Conservation (phyloP, 2,888 invertebrate genomes). For the Arenicola marina region DNA sequence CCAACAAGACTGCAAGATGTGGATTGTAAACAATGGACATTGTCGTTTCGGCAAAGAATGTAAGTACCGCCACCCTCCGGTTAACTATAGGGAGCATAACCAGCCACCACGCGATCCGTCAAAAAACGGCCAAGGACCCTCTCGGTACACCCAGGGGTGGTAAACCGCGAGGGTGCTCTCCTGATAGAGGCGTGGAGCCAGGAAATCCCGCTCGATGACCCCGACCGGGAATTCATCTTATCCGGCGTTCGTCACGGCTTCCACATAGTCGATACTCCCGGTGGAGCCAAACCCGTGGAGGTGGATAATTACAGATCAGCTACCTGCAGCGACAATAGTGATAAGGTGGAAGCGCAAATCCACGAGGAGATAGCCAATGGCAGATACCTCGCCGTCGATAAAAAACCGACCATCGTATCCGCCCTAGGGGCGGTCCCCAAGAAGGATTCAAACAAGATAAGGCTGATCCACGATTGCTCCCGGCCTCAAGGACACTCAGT, state of each 20-base stretch:
- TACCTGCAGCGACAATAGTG: neutral
- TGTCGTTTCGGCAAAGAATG: neutral
- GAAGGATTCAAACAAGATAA: neutral
- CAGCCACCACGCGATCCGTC: no score
- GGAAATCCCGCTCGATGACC: neutral
- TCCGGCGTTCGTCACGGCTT: neutral
- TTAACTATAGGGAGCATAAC: no score
- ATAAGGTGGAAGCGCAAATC: neutral
- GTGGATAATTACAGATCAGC: slow-evolving; percentile 3
- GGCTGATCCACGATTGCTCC: neutral
- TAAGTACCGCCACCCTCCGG: neutral
- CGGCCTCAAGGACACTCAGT: neutral
- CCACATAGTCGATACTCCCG: neutral
- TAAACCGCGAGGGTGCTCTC: neutral
- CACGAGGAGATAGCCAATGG: neutral
- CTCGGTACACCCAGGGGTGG: neutral
- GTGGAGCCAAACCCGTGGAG: neutral
- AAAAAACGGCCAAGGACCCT: neutral
- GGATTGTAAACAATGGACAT: neutral
- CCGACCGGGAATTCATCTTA: neutral
- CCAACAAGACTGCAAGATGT: neutral
- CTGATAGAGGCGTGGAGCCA: neutral
- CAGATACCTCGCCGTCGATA: neutral
- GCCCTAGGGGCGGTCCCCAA: neutral
- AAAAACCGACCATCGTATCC: neutral